Percentiles rank a stretch among this genome's conserved stretches.
Conservation (phyloP, 2,888 invertebrate species). For the Microchrysa polita region DNA sequence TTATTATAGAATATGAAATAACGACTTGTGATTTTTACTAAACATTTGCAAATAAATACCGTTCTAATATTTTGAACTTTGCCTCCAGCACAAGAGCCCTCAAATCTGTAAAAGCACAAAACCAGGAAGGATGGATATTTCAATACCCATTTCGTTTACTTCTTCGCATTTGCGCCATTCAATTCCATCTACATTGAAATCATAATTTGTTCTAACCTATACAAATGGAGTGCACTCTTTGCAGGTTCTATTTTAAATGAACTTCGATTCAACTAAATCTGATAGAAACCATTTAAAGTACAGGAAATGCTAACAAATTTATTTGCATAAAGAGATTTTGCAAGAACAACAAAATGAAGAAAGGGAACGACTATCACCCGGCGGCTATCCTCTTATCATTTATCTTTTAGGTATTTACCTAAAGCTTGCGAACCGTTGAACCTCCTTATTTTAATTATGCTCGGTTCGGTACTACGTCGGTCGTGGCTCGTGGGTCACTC, state of each 20-base stretch:
- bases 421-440: slow-evolving; percentile 2
- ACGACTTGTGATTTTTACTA: too few species aligned
- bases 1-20: too few species aligned
- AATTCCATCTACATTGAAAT: not conserved
- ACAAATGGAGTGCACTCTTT: not conserved
- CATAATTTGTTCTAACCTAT: slow-evolving; percentile 10
- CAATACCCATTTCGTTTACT: slow-evolving; percentile 3
- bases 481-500: too few species aligned
- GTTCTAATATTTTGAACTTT: too few species aligned
- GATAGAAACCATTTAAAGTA: not conserved
- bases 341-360: too few species aligned
- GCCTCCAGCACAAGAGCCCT: too few species aligned
- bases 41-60: too few species aligned
- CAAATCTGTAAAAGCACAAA: not conserved
- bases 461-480: not conserved
- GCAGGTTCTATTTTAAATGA: not conserved
- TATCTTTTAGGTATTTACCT: slow-evolving; percentile 20
- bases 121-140: slow-evolving; percentile 11
- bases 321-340: slow-evolving; percentile 25
- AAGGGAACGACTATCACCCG: slow-evolving; percentile 14
- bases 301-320: slow-evolving; percentile 30
- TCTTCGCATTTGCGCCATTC: not conserved
- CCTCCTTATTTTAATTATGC: slow-evolving; percentile 28
- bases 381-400: slow-evolving; percentile 34
- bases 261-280: not conserved